A percentile compares a stretch with the other conserved stretches of the same genome.
Conservation (phyloP, 2,888 invertebrate genomes). For the Parascotia fuliginaria region DNA sequence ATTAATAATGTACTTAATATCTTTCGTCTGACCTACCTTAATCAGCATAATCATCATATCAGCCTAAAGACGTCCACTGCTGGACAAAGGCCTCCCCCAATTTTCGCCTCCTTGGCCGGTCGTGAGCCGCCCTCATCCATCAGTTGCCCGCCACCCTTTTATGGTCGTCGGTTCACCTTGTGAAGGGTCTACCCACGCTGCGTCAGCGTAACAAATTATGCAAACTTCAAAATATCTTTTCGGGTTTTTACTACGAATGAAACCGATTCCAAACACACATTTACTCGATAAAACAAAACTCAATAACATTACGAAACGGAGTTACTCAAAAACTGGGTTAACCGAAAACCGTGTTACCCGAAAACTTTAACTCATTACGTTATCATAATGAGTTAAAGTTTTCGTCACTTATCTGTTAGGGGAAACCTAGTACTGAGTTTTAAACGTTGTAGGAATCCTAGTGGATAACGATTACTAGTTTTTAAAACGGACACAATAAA, state of each 20-base stretch:
- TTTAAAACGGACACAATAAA: constrained; percentile 24
- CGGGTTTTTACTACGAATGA: not conserved
- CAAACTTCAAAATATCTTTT: not conserved
- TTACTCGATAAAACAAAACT: not conserved
- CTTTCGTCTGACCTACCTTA: no score
- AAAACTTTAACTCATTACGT: constrained; percentile 3
- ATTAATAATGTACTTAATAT: no score
- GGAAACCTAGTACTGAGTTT: constrained; percentile 1
- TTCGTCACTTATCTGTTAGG: not conserved
- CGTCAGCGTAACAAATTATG: no score
- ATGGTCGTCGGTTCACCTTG: no score
- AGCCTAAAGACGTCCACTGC: no score
- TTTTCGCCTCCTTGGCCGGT: no score
- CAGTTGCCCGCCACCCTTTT: no score
- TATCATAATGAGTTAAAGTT: not conserved
- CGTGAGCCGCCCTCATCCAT: no score
- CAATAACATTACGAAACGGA: not conserved
- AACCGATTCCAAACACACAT: not conserved
- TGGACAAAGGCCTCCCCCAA: no score
- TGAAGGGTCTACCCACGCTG: no score
- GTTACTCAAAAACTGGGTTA: not conserved
- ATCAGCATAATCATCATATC: no score
- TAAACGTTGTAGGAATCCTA: constrained; percentile 15
- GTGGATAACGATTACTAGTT: no score
- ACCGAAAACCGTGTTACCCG: not conserved